Conservation (phyloP, 2,888 invertebrate genomes). For the Brachyptera putata region DNA sequence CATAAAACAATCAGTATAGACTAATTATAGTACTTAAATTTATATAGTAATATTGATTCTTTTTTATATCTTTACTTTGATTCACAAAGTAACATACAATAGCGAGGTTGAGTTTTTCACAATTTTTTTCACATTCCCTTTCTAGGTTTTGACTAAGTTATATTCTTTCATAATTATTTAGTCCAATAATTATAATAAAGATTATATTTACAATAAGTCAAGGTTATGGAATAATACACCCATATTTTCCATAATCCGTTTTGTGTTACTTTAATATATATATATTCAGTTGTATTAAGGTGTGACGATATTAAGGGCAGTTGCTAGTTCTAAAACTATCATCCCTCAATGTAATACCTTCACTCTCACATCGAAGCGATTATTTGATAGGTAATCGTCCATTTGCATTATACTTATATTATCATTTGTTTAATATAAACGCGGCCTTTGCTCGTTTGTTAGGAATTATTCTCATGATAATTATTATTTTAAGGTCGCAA, state of each 20-base stretch:
- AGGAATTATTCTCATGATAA: neutral
- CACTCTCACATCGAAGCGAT: too few relatives aligned
- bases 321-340: too few relatives aligned
- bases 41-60: conserved; percentile 27
- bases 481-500: too few relatives aligned
- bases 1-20: conserved; percentile 31
- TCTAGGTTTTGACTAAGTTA: conserved; percentile 25
- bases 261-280: too few relatives aligned
- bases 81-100: conserved; percentile 20
- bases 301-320: too few relatives aligned
- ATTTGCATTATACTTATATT: too few relatives aligned
- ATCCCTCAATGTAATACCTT: too few relatives aligned
- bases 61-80: conserved; percentile 24
- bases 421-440: too few relatives aligned
- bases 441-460: too few relatives aligned
- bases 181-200: conserved; percentile 27
- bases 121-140: conserved; percentile 19
- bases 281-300: too few relatives aligned
- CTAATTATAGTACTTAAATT: conserved; percentile 32
- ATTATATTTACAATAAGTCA: conserved; percentile 21
- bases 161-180: conserved; percentile 46
- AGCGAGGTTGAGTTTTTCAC: conserved; percentile 26
- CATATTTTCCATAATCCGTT: conserved; percentile 46
- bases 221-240: neutral
- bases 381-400: too few relatives aligned